These are phyloP conservation scores for Mantis religiosa DNA, from an alignment of 2,888 invertebrate genomes.

Conservation along the genomic window DNA sequence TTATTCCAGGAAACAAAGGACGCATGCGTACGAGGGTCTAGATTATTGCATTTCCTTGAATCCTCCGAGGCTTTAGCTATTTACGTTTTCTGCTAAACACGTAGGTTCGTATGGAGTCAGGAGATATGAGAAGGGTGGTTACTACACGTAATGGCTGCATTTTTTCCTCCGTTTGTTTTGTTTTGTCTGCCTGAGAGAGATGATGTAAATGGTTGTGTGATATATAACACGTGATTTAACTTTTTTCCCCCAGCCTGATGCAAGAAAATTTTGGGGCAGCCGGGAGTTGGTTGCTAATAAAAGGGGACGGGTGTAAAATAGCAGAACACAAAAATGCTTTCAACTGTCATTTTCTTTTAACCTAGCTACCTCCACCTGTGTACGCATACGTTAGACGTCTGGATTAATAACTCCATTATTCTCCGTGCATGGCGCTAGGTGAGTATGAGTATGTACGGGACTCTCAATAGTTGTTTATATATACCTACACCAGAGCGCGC, in stretches of 20 bases:
- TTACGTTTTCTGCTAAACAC: not conserved
- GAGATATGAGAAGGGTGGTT: not conserved
- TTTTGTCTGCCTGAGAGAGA: not conserved
- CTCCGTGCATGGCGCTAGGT: not conserved
- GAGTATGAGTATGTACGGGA: not conserved
- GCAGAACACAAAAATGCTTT: conserved; percentile 31
- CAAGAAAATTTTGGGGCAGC: conserved; percentile 6
- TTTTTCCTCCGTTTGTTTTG: not conserved
- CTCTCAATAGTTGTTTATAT: conserved; percentile 3
- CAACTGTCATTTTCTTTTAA: conserved; percentile 29
- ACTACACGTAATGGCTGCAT: not conserved
- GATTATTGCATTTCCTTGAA: not conserved
- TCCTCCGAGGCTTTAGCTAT: not conserved
- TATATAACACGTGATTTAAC: conserved; percentile 17
- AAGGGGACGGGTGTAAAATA: conserved; percentile 12
- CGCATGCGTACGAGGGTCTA: not conserved
- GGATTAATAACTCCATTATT: conserved; percentile 7
- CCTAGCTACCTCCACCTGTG: not conserved
- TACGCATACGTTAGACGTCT: not conserved
- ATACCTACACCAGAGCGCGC: not conserved
- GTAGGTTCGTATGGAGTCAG: not conserved
- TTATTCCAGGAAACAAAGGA: not conserved
- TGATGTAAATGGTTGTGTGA: conserved; percentile 11
- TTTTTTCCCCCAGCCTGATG: conserved; percentile 6
- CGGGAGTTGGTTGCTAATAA: not conserved